These are phyloP conservation scores for Lophotis ruficrista DNA, from an alignment of 2,113 vertebrate species.

Conservation along the genomic window DNA sequence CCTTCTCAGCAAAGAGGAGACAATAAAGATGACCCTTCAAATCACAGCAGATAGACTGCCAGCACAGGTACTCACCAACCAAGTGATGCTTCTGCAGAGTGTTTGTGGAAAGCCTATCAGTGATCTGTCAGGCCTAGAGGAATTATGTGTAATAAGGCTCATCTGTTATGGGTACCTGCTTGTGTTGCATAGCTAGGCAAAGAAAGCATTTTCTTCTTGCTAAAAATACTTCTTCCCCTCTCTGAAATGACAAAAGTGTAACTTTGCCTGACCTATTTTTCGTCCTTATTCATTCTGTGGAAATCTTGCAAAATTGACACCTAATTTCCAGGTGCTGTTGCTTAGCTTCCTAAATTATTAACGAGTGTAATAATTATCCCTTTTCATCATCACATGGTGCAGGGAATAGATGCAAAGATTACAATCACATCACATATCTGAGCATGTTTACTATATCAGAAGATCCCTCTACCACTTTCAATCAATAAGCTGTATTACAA, in stretches of 20 bases:
- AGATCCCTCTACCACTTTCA: not conserved
- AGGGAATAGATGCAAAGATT: not conserved
- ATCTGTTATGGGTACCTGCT: not conserved
- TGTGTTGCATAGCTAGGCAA: not conserved
- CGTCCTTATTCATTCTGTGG: not conserved
- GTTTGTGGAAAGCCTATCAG: not conserved
- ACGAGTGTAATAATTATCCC: not conserved
- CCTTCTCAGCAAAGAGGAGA: not conserved
- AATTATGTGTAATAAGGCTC: not conserved
- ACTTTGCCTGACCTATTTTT: slow-evolving; percentile 50
- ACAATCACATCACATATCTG: not conserved
- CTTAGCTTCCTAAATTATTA: slow-evolving; percentile 51
- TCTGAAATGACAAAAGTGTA: not conserved
- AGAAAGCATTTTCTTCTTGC: not conserved
- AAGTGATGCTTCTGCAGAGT: not conserved
- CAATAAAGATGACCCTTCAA: not conserved
- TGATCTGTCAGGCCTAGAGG: not conserved
- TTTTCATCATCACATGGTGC: not conserved
- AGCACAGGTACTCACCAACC: not conserved
- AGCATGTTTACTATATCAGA: not conserved
- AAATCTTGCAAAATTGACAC: slow-evolving; percentile 40
- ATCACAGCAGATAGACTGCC: not conserved
- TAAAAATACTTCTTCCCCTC: slow-evolving; percentile 50
- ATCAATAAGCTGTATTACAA: not conserved
- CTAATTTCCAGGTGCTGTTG: slow-evolving; percentile 52